Evolutionary conservation across 37 sponge, comb jelly and placozoan species (phyloP).

Genomic region (Corticium candelabrum): DNA sequence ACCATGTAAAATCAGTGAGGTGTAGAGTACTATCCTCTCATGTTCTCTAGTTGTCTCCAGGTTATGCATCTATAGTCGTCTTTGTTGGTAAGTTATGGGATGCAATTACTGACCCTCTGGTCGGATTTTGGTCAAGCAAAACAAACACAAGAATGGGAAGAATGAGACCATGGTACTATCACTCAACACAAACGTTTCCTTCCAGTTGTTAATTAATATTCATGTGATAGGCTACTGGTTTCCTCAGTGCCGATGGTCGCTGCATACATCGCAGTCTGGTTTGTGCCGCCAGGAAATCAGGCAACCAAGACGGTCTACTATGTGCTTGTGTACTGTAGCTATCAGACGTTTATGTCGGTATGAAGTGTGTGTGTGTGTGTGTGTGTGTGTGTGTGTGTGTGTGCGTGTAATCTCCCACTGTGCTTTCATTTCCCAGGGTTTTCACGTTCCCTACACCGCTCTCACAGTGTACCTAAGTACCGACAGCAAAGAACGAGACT

Average conservation of each 20-base stretch:
- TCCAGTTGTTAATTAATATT: no score
- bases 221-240: conserved; percentile 51
- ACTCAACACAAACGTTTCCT: no score
- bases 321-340: conserved; percentile 36
- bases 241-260: conserved; percentile 41
- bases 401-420: not conserved
- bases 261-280: conserved; percentile 53
- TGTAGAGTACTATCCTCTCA: no score
- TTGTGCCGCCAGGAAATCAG: conserved; percentile 23
- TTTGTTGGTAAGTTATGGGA: conserved; percentile 77
- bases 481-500: conserved; percentile 60
- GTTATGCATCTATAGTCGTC: conserved; percentile 64
- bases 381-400: no score
- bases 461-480: conserved; percentile 64
- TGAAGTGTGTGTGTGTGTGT: no score
- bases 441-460: conserved; percentile 78
- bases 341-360: conserved; percentile 52
- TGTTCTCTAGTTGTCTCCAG: not conserved
- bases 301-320: conserved; percentile 50
- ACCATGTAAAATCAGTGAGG: no score
- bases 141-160: conserved; percentile 53
- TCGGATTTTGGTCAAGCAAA: conserved; percentile 52
- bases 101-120: conserved; percentile 71
- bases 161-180: conserved; percentile 73
- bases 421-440: conserved; percentile 28